A percentile compares a stretch with the other conserved stretches of the same genome.
Evolutionary conservation across 2,797 vertebrate genomes (phyloP).

Genomic region (Poeciliopsis gracilis): DNA sequence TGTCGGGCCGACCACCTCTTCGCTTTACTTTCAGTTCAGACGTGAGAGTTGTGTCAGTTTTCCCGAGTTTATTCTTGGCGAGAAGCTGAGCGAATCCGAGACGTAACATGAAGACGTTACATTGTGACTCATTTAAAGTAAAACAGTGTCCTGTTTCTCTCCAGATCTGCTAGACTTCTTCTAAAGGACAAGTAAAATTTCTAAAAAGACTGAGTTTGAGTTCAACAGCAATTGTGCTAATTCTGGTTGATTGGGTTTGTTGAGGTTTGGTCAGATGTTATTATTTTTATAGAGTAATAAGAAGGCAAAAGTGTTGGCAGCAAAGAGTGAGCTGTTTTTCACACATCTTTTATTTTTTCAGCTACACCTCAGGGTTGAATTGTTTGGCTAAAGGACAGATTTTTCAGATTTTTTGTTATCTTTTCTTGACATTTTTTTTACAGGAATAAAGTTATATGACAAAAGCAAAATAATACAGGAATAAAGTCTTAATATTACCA

Average conservation of each 20-base stretch:
- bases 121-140: not conserved
- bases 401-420: not conserved
- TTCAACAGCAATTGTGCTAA: not conserved
- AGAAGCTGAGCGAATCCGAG: not conserved
- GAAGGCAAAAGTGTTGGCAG: not conserved
- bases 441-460: no score
- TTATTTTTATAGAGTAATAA: not conserved
- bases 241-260: not conserved
- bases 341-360: slow-evolving; percentile 3
- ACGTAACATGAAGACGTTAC: not conserved
- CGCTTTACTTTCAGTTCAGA: slow-evolving; percentile 5
- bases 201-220: not conserved
- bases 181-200: not conserved
- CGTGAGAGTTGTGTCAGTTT: slow-evolving; percentile 1
- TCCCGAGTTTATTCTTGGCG: slow-evolving; percentile 1
- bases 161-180: not conserved
- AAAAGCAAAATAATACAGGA: no score
- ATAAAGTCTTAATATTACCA: no score
- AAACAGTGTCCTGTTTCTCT: not conserved
- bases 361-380: slow-evolving; percentile 1
- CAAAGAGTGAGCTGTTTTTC: not conserved
- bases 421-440: not conserved
- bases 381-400: not conserved
- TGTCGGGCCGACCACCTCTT: slow-evolving; percentile 8
- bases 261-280: slow-evolving; percentile 4